Evolutionary conservation across 2,888 invertebrate species (phyloP), one percentile per base, ranked within the genome.

Genomic region (Agonopterix arenella): DNA sequence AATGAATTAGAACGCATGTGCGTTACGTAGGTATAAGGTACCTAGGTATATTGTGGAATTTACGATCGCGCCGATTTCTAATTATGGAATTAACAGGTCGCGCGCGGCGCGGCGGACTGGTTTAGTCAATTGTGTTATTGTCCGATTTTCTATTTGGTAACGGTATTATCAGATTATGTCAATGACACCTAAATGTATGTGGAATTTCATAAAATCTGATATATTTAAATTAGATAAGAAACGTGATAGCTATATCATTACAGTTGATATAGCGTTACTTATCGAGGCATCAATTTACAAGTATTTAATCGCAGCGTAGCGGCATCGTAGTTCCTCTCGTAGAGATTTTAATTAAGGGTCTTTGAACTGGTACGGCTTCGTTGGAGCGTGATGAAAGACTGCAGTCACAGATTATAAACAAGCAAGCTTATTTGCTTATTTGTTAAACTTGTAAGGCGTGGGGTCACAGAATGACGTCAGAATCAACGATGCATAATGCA

Each of bases 331-430:
- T 60, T 66, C 63, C 62, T 64, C 62, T 65, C 64, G 58, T 50
- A 43, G 65, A 64, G 67, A 70, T 73, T 68, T 65, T 68, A 72
- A 69, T 69, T 61, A 73, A 70, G 69, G 75, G 74, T 76, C 75
- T 74, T 72, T 79, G 77, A 77, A 76, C 77, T 62, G 65, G 11
- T 37, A 11, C 57, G 56, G 53, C 55, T 56, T 57, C 61, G 58
- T 59, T 70, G 70, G 61, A 64, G 68, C 70, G 70, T 67, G 55
- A 61, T 65, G 59, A 49, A 50, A 55, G 51, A 50, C 46, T 54
- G 52, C 58, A 51, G 47, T 16, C 18, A 38, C 46, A 13, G 38
- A 28, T 28, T 11, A 7, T 44, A 10, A 44, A 2, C 5, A 5
- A 28, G 28, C 28, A 7, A 28, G 28, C 28, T 28, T 28, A 28